A percentile compares a stretch with the other conserved stretches of the same genome.
These are phyloP conservation scores for Cheilinus undulatus DNA, from an alignment of 2,113 vertebrate species.

Conservation along the genomic window DNA sequence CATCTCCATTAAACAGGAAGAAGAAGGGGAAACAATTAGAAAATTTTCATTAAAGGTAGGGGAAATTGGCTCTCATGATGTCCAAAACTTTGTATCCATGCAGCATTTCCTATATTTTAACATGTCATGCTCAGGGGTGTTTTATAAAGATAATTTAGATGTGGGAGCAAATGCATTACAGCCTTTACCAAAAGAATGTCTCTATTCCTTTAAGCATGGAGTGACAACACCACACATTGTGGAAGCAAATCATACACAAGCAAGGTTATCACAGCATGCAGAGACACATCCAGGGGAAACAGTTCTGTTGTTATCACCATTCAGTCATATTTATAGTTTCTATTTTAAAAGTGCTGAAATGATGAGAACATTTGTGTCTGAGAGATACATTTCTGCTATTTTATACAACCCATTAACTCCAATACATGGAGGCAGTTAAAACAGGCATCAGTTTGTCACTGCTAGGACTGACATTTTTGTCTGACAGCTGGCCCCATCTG, in stretches of 20 bases:
- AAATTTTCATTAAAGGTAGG: not conserved
- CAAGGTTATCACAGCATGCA: not conserved
- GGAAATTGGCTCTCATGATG: not conserved
- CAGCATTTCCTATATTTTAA: not conserved
- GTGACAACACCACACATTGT: not conserved
- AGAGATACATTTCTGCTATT: not conserved
- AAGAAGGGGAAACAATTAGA: not conserved
- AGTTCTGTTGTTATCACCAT: not conserved
- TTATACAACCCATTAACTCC: not conserved
- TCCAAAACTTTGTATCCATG: not conserved
- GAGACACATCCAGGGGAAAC: not conserved
- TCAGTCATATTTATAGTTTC: not conserved
- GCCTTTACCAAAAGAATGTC: not conserved
- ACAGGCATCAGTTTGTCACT: not conserved
- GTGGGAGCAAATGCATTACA: not conserved
- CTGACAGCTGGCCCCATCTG: conserved; percentile 15
- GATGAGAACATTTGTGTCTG: not conserved
- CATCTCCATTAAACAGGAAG: not conserved
- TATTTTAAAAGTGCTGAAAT: conserved; percentile 1
- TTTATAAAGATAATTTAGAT: not conserved
- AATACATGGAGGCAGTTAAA: not conserved
- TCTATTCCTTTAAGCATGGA: not conserved
- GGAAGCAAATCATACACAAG: not conserved
- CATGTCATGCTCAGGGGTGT: not conserved
- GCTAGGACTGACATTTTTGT: not conserved